A percentile compares a stretch with the other conserved stretches of the same genome.
phyloP scores from a whole-genome alignment of 2,888 invertebrate species.

The Tricholauxania praeusta region DNA sequence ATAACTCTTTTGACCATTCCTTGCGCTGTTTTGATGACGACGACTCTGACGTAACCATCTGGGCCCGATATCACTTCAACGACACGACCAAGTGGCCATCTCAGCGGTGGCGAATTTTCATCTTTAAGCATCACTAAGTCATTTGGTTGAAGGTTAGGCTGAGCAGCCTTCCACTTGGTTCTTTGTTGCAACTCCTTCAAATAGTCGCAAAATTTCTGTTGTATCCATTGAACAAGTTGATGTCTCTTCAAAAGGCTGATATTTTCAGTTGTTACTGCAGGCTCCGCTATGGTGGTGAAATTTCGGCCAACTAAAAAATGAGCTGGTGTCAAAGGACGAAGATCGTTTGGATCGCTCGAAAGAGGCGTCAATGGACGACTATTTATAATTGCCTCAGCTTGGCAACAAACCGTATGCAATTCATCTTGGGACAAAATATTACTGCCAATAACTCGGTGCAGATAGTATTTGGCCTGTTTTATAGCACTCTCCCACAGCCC shows the following conservation, averaged over 20 bases:
- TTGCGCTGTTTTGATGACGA: conserved; percentile 30
- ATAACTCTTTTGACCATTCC: conserved; percentile 36
- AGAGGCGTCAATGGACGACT: conserved; percentile 52
- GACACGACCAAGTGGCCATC: conserved; percentile 33
- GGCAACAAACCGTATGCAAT: conserved; percentile 38
- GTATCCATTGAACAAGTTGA: conserved; percentile 31
- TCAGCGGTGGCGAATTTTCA: conserved; percentile 28
- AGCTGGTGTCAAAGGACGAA: background rate
- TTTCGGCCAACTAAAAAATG: conserved; percentile 29
- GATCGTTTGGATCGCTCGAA: conserved; percentile 46
- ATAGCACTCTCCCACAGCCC: conserved; percentile 43
- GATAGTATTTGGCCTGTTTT: conserved; percentile 39
- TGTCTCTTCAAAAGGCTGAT: conserved; percentile 26
- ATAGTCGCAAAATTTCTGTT: conserved; percentile 40
- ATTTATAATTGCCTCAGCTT: conserved; percentile 53
- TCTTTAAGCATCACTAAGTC: conserved; percentile 32
- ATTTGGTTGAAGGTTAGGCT: conserved; percentile 19
- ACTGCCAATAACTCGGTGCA: conserved; percentile 33
- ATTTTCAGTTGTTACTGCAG: background rate
- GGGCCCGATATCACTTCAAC: conserved; percentile 15
- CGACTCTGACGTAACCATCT: conserved; percentile 31
- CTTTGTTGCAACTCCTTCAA: conserved; percentile 29
- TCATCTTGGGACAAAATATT: conserved; percentile 34
- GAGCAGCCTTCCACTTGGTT: conserved; percentile 26
- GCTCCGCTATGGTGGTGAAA: conserved; percentile 19